Percentiles rank a stretch among this genome's conserved stretches.
Conservation (phyloP, 2,888 invertebrate species). For the Azorinus chamasolen region DNA sequence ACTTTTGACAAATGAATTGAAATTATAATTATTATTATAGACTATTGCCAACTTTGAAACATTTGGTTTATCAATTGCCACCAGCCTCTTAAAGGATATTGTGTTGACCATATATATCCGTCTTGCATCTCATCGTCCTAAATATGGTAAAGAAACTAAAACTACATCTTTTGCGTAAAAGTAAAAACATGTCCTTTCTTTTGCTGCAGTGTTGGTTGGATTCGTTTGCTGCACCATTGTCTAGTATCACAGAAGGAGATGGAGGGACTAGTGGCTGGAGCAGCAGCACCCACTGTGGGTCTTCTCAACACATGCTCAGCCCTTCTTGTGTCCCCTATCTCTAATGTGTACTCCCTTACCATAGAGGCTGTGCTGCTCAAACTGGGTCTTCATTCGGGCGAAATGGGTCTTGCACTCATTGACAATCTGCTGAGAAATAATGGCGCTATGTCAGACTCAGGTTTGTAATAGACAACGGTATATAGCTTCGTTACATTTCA, state of each 20-base stretch:
- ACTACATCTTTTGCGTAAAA: no score
- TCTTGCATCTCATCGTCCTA: no score
- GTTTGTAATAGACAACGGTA: no score
- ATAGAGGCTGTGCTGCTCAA: conserved; percentile 91
- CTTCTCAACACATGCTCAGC: conserved; percentile 91
- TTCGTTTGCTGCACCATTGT: conserved; percentile 93
- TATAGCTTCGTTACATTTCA: no score
- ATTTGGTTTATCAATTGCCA: no score
- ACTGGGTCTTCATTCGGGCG: conserved; percentile 90
- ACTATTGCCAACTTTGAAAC: no score
- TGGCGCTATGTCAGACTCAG: conserved; percentile 27
- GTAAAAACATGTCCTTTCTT: no score
- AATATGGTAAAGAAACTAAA: no score
- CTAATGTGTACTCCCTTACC: conserved; percentile 89
- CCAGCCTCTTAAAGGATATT: no score
- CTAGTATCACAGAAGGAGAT: conserved; percentile 86
- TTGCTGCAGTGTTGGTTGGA: conserved; percentile 92
- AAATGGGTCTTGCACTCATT: conserved; percentile 85
- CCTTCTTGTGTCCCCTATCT: conserved; percentile 90
- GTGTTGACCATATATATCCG: no score
- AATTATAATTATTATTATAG: no score
- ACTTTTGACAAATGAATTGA: no score
- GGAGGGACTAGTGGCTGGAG: conserved; percentile 81
- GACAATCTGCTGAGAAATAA: conserved; percentile 80
- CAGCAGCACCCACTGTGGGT: conserved; percentile 90